These are phyloP conservation scores for Pangasianodon hypophthalmus DNA, from an alignment of 2,113 vertebrate species.

Conservation along the genomic window DNA sequence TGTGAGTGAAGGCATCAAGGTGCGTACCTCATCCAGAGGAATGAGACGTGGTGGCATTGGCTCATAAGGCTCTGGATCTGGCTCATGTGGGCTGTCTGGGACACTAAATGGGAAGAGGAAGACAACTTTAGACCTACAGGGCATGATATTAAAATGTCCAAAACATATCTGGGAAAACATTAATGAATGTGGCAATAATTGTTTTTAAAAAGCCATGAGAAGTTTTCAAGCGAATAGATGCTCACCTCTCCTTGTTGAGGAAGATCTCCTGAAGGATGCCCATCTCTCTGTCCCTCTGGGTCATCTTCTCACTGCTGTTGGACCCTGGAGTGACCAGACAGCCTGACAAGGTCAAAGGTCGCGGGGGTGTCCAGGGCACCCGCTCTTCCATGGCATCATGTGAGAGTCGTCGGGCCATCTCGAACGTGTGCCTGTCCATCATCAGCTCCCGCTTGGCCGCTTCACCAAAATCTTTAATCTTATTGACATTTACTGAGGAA, in stretches of 20 bases:
- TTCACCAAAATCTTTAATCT: slow-evolving; percentile 95
- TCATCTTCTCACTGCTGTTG: slow-evolving; percentile 85
- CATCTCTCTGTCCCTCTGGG: slow-evolving; percentile 89
- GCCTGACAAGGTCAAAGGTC: slow-evolving; percentile 76
- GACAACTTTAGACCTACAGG: neutral
- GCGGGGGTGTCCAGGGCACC: slow-evolving; percentile 82
- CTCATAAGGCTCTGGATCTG: slow-evolving; percentile 88
- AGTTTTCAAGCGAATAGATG: neutral
- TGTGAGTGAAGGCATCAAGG: neutral
- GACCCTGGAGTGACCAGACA: slow-evolving; percentile 79
- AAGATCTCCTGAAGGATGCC: slow-evolving; percentile 96
- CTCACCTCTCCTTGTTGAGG: slow-evolving; percentile 91
- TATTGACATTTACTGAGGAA: slow-evolving; percentile 90
- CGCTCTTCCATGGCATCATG: slow-evolving; percentile 95
- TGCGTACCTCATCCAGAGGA: slow-evolving; percentile 85
- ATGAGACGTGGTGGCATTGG: slow-evolving; percentile 87
- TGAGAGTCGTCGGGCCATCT: slow-evolving; percentile 87
- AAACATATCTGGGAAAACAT: neutral
- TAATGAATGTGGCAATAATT: no score
- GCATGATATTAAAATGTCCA: neutral
- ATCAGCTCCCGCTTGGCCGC: slow-evolving; percentile 91
- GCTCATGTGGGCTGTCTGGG: slow-evolving; percentile 84
- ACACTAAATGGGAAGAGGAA: slow-evolving; percentile 57
- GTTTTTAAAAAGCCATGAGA: neutral
- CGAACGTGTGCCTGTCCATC: slow-evolving; percentile 91